These are phyloP conservation scores for Craterocephalus amniculus DNA, from an alignment of 2,797 vertebrate genomes.

Conservation along the genomic window DNA sequence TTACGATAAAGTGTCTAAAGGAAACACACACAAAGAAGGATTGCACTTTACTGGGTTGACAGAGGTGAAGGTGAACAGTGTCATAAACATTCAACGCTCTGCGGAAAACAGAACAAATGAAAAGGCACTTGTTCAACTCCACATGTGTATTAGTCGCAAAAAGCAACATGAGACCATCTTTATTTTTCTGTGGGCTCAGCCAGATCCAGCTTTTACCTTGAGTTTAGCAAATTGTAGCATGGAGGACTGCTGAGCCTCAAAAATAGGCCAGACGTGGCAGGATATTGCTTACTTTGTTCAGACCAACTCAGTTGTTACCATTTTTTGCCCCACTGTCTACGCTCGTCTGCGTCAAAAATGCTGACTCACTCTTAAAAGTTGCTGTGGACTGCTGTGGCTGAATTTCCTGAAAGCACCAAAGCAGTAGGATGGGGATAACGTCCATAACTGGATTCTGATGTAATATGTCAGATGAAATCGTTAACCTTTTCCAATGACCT, in stretches of 20 bases:
- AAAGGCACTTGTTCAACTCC: conserved; percentile 8
- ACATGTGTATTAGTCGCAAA: conserved; percentile 4
- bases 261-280: conserved; percentile 11
- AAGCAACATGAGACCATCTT: conserved; percentile 10
- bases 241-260: neutral
- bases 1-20: conserved; percentile 30
- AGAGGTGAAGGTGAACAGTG: conserved; percentile 40
- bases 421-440: neutral
- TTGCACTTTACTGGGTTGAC: conserved; percentile 26
- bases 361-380: neutral
- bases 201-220: conserved; percentile 27
- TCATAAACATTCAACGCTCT: conserved; percentile 33
- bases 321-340: conserved; percentile 39
- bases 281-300: conserved; percentile 31
- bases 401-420: conserved; percentile 5
- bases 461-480: conserved; percentile 33
- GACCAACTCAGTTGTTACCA: conserved; percentile 24
- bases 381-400: conserved; percentile 46
- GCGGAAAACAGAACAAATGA: conserved; percentile 11
- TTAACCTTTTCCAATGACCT: conserved; percentile 22
- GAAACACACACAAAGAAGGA: conserved; percentile 7
- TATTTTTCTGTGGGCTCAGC: conserved; percentile 38
- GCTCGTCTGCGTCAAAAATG: conserved; percentile 24
- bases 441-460: conserved; percentile 15
- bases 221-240: conserved; percentile 24